Evolutionary conservation across 2,888 invertebrate genomes (phyloP), one percentile per base, ranked within the genome.

Genomic region (Geotrupes spiniger): DNA sequence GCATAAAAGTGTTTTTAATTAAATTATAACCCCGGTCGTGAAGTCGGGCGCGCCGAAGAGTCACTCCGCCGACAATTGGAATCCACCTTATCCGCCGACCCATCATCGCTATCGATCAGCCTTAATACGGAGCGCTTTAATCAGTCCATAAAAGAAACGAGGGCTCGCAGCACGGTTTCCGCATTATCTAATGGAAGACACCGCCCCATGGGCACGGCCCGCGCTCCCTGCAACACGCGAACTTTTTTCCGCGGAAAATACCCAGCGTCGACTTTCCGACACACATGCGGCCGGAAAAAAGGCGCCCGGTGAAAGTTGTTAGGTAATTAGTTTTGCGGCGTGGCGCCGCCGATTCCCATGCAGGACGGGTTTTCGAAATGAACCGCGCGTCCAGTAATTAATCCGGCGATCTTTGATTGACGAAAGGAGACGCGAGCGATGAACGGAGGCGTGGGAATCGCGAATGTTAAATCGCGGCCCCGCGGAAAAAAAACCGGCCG

Each of bases 171-270:
- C 33, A 33, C 15, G 33, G 33, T 33, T 33, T 10, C 33, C 11
- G 33, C 33, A 33, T 33, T 33, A 33, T 33, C 33, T 33, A 33
- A 33, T 33, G 33, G 33, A 6, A 33, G 33, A 15, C 12, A 33
- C 33, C 9, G 12, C 33, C 33, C 33, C 33, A 15, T 12, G 15
- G 33, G 10, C 15, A 14, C 33, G 33, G 12, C 31, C 33, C 21
- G 21, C 21, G 21, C 6, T 21, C 14, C 33, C 33, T 10, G 3
- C 14, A 10, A 14, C 33, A 33, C 33, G 33, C 33, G n/a, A 33
- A 33, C 33, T 12, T 33, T 33, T 33, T 21, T n/a, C n/a, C n/a
- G n/a, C n/a, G n/a, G n/a, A n/a, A n/a, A n/a, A n/a, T n/a, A n/a
- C n/a, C n/a, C n/a, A n/a, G n/a, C n/a, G n/a, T n/a, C n/a, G 21